Evolutionary conservation across 2,113 vertebrate genomes (phyloP), one percentile per base, ranked within the genome.

Genomic region (Rhodinocichla rosea): DNA sequence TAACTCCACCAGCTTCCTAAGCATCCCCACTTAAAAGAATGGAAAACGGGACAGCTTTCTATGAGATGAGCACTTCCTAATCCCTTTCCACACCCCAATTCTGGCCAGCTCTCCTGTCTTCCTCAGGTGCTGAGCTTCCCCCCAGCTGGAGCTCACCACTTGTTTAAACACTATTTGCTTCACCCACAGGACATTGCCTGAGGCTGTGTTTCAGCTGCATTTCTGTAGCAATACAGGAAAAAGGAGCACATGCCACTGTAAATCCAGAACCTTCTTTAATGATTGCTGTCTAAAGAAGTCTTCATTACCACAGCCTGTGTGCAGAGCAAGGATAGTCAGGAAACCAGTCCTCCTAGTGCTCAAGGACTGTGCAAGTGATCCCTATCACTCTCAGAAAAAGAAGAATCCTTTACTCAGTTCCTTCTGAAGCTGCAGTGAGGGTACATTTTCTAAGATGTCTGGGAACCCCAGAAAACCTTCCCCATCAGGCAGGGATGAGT

Each of bases 351-450:
- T 84, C 12, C 60, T 64, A 70, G 45, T 28, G 45, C 27, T 32
- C 0, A 0, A 83, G 39, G 35, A 35, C n/a, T 40, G 16, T 8
- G 7, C 39, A 78, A 0, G 1, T 3, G 6, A 87, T 11, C 7
- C 44, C 26, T 49, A 23, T 42, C 24, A 39, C 21, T 42, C 39
- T 63, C 49, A 91, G 24, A 42, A 44, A 30, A 56, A 35, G 10
- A 6, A 44, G 19, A 53, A 52, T 49, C 37, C 33, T 79, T 20
- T 12, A 20, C 16, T 44, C 35, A 8, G 30, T 5, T 73, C 35
- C 33, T 83, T 76, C 44, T 40, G 27, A 45, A 42, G 20, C 18
- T 59, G 62, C 67, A 60, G 39, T 2, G 7, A 11, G 20, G 11
- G 22, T 3, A 2, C n/a, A 35, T 10, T 60, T 49, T 52, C 4